Percentiles rank a stretch among this genome's conserved stretches.
phyloP scores from a whole-genome alignment of 2,797 vertebrate genomes.

The Oceanodroma leucorhoa region DNA sequence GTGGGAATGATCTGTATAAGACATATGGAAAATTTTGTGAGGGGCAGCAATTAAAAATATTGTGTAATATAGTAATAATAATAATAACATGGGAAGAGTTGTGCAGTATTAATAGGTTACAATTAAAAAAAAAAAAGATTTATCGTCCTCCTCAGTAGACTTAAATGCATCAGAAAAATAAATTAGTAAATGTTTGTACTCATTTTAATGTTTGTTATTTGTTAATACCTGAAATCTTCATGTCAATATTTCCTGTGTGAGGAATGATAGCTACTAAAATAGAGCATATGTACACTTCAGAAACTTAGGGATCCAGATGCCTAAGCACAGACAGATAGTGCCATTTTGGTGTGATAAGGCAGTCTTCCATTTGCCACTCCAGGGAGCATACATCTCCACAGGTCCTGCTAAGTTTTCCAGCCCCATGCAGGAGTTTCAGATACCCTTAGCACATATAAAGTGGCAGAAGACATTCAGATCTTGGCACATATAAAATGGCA shows the following conservation, averaged over 20 bases:
- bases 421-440: neutral
- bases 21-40: neutral
- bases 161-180: neutral
- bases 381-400: accelerated
- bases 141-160: neutral
- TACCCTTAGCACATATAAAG: neutral
- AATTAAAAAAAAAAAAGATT: neutral
- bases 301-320: neutral
- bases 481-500: neutral
- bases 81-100: neutral
- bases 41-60: neutral
- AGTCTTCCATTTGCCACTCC: neutral
- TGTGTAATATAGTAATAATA: neutral
- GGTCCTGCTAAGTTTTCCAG: neutral
- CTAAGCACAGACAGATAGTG: too few species aligned
- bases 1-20: neutral
- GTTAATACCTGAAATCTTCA: neutral
- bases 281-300: neutral
- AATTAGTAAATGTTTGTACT: neutral
- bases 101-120: neutral
- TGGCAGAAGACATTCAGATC: neutral
- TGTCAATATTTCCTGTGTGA: neutral
- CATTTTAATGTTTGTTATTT: neutral
- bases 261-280: neutral
- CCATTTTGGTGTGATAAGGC: neutral